phyloP scores from a whole-genome alignment of 2,113 vertebrate genomes.

The Tiliqua scincoides region DNA sequence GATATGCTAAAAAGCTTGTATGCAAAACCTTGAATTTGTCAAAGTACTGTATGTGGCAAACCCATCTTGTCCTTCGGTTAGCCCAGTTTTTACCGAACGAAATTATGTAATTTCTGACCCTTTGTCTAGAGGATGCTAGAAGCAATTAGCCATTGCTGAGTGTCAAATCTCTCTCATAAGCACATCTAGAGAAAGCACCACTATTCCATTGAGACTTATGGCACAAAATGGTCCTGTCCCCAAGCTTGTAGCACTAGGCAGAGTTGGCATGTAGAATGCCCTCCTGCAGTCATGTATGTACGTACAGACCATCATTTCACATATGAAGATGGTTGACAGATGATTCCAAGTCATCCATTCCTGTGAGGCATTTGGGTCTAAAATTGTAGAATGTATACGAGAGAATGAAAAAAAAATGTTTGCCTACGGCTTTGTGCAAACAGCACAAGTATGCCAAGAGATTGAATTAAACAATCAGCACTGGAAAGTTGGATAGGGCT shows the following conservation, averaged over 20 bases:
- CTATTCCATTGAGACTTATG: neutral
- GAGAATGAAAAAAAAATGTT: neutral
- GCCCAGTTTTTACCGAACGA: neutral
- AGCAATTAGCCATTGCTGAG: neutral
- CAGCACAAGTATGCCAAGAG: neutral
- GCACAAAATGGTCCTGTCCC: neutral
- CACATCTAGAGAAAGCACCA: neutral
- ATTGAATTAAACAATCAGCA: no score
- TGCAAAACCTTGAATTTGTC: neutral
- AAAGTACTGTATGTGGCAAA: neutral
- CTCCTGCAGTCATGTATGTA: no score
- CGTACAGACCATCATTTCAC: no score
- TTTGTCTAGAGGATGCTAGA: neutral
- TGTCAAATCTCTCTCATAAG: neutral
- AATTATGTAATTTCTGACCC: neutral
- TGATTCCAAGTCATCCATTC: no score
- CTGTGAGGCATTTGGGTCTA: no score
- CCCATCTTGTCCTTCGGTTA: neutral
- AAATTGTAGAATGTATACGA: no score
- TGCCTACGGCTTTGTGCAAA: neutral
- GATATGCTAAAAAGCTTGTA: neutral
- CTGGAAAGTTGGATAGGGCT: no score
- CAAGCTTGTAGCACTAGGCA: neutral
- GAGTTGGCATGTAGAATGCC: neutral
- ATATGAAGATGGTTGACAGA: no score